A percentile compares a stretch with the other conserved stretches of the same genome.
These are phyloP conservation scores for Pandemis heparana DNA, from an alignment of 2,888 invertebrate species.

Conservation along the genomic window DNA sequence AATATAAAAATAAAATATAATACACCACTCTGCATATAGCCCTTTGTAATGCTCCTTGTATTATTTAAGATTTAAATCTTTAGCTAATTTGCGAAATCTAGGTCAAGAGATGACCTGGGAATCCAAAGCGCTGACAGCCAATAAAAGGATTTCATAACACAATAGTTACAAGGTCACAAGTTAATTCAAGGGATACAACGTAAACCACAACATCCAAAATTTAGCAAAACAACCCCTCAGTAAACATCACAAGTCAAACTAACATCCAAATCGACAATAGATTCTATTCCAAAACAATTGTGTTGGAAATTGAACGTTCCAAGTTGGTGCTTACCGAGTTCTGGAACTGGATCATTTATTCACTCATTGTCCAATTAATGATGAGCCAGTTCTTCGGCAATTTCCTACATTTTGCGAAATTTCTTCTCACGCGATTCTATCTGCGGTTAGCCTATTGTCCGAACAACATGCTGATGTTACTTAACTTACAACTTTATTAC, in stretches of 20 bases:
- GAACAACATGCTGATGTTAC: not conserved
- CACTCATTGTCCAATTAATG: conserved; percentile 35
- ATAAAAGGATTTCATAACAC: conserved; percentile 19
- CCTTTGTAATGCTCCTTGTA: not conserved
- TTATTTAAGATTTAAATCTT: not conserved
- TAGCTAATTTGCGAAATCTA: conserved; percentile 18
- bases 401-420: conserved; percentile 57
- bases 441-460: conserved; percentile 42
- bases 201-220: not conserved
- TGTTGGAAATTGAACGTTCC: conserved; percentile 11
- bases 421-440: conserved; percentile 58
- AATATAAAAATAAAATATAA: not conserved
- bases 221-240: not conserved
- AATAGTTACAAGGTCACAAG: conserved; percentile 11
- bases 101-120: conserved; percentile 32
- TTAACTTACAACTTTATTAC: conserved; percentile 9
- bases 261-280: not conserved
- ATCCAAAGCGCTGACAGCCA: conserved; percentile 13
- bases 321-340: conserved; percentile 19
- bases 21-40: not conserved
- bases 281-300: not conserved
- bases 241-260: not conserved
- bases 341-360: conserved; percentile 19
- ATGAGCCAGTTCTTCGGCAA: conserved; percentile 51
- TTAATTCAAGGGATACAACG: conserved; percentile 14